Evolutionary conservation across 2,113 vertebrate genomes (phyloP).

Genomic region (Triplophysa tibetana): DNA sequence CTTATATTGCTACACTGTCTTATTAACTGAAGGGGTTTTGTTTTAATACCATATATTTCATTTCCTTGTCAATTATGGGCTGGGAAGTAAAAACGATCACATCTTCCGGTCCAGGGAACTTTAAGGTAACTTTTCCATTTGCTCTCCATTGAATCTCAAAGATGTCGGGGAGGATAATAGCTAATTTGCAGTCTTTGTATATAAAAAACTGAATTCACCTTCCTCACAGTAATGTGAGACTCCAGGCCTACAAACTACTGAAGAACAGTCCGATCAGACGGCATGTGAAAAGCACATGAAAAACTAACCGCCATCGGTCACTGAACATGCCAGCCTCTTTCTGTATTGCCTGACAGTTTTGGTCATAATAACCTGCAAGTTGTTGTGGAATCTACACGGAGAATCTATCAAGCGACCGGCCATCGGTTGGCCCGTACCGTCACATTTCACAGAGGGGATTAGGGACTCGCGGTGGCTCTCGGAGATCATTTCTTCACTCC

Average conservation of each 20-base stretch:
- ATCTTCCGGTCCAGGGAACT: too few species aligned
- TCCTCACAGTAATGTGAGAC: not conserved
- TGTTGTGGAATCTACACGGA: not conserved
- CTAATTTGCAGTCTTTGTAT: too few species aligned
- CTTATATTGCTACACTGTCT: too few species aligned
- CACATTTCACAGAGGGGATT: conserved; percentile 13
- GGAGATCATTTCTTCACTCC: not conserved
- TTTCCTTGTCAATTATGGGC: too few species aligned
- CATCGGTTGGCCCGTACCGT: not conserved
- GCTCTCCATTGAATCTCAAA: too few species aligned
- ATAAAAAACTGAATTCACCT: too few species aligned
- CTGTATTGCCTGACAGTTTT: not conserved
- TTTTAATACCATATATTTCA: too few species aligned
- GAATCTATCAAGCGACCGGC: not conserved
- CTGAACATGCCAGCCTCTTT: not conserved
- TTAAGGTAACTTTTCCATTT: too few species aligned
- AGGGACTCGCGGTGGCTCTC: not conserved
- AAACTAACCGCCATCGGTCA: not conserved
- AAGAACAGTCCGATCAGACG: not conserved
- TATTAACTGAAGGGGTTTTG: too few species aligned
- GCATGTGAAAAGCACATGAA: too few species aligned
- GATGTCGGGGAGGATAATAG: too few species aligned
- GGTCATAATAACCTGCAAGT: not conserved
- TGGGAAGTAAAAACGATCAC: too few species aligned
- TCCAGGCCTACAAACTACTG: not conserved